A percentile compares a stretch with the other conserved stretches of the same genome.
phyloP scores from a whole-genome alignment of 2,797 vertebrate species.

The Atherinosoma microstoma region DNA sequence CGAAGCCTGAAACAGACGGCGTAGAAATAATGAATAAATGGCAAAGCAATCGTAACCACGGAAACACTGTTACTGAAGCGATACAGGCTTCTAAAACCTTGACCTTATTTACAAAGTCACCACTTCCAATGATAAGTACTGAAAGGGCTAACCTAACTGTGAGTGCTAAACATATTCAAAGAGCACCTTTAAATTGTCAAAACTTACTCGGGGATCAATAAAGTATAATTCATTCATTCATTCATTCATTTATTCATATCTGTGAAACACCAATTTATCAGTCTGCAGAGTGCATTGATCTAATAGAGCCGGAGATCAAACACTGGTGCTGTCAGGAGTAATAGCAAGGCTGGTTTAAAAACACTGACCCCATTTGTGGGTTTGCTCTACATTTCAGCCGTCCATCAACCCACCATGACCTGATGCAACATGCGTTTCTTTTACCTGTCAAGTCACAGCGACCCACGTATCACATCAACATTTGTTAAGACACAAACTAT shows the following conservation, averaged over 20 bases:
- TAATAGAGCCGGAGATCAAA: conserved; percentile 13
- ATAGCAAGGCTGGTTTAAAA: background rate
- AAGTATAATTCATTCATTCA: too few relatives aligned
- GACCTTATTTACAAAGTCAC: background rate
- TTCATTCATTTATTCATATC: conserved; percentile 24
- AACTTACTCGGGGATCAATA: too few relatives aligned
- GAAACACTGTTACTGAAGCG: background rate
- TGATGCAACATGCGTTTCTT: too few relatives aligned
- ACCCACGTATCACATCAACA: too few relatives aligned
- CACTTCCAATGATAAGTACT: background rate
- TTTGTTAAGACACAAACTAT: too few relatives aligned
- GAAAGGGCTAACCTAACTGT: background rate
- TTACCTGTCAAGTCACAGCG: too few relatives aligned
- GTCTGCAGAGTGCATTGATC: conserved; percentile 33
- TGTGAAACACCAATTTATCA: conserved; percentile 10
- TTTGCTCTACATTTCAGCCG: too few relatives aligned
- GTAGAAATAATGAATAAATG: conserved; percentile 26
- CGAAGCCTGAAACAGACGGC: conserved; percentile 87
- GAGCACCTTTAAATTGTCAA: background rate
- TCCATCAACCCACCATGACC: too few relatives aligned
- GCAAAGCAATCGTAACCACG: conserved; percentile 7
- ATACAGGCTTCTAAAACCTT: too few relatives aligned
- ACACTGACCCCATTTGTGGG: conserved; percentile 2
- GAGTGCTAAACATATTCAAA: background rate
- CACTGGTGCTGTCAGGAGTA: conserved; percentile 15